Percentiles rank a stretch among this genome's conserved stretches.
Evolutionary conservation across 2,888 invertebrate species (phyloP).

Genomic region (Vanessa cardui): DNA sequence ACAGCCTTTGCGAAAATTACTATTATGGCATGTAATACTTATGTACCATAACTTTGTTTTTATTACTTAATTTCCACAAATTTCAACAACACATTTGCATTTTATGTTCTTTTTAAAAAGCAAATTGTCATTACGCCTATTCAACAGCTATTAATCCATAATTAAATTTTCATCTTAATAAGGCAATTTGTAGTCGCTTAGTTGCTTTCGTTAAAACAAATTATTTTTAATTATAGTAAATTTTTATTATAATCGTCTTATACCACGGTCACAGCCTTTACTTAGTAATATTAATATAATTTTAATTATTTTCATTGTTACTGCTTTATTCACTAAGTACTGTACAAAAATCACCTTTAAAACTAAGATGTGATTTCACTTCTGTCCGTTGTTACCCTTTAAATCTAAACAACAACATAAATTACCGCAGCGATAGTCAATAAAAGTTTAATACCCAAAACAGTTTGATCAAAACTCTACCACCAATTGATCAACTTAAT

Average conservation of each 20-base stretch:
- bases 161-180: neutral
- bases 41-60: neutral
- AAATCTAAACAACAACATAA: too few relatives aligned
- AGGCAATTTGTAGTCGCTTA: neutral
- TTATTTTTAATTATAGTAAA: neutral
- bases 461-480: too few relatives aligned
- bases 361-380: too few relatives aligned
- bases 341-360: too few relatives aligned
- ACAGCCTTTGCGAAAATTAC: neutral
- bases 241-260: neutral
- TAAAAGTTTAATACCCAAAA: too few relatives aligned
- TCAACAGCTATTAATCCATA: neutral
- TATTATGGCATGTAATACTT: neutral
- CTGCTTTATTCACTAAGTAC: too few relatives aligned
- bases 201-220: constrained; percentile 7
- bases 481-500: too few relatives aligned
- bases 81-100: neutral
- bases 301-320: too few relatives aligned
- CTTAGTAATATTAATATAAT: too few relatives aligned
- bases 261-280: too few relatives aligned
- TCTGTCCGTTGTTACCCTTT: too few relatives aligned
- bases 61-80: neutral
- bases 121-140: constrained; percentile 3
- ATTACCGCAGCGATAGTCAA: too few relatives aligned
- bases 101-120: constrained; percentile 9